Base-by-base conservation (phyloP, 2,888 invertebrate genomes). In the Folsomia candida region DNA sequence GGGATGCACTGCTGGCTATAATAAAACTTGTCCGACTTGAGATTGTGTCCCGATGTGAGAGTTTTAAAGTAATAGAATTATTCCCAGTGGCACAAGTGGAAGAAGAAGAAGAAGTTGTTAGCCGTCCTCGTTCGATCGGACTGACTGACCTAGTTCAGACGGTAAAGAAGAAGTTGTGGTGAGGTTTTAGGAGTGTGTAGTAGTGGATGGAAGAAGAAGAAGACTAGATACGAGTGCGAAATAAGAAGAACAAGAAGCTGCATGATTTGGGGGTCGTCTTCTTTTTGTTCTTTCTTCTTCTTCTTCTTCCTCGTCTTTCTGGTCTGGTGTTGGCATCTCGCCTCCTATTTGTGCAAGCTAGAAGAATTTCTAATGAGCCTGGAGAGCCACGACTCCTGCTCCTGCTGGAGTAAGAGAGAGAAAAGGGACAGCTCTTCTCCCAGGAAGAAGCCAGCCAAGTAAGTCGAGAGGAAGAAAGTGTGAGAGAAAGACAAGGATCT, bases 11-110 rank as follows among this genome's bases (percentile, higher is more conserved):
- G n/a, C 54, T 24, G n/a, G 54, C 54, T 24, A 54, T 54, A 54
- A 54, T 54, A 54, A 9, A 22, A 54, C n/a, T 9, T 54, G 24
- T 54, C 47, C 11, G 11, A 47, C 14, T 47, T 14, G 11, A 47
- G 11, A 47, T 11, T 14, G 47, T 22, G 54, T 54, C 54, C 47
- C 54, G 20, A 54, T 24, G 54, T n/a, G 20, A 54, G 64, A 63
- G 64, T 58, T 69, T 51, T 54, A 67, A 63, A 71, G 65, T 69
- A 69, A 69, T 67, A 67, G 68, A 70, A 61, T 65, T 72, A 70
- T 78, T 77, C 77, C 6, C 11, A 57, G 57, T 57, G 20, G 20
- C 22, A 57, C n/a, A 9, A 57, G 59, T 20, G 4, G 59, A 3
- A 24, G 59, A 4, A 24, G 59, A 25, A 59, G 59, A 2, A 59